Conservation (phyloP, 2,888 invertebrate species). For the Congeria kusceri region DNA sequence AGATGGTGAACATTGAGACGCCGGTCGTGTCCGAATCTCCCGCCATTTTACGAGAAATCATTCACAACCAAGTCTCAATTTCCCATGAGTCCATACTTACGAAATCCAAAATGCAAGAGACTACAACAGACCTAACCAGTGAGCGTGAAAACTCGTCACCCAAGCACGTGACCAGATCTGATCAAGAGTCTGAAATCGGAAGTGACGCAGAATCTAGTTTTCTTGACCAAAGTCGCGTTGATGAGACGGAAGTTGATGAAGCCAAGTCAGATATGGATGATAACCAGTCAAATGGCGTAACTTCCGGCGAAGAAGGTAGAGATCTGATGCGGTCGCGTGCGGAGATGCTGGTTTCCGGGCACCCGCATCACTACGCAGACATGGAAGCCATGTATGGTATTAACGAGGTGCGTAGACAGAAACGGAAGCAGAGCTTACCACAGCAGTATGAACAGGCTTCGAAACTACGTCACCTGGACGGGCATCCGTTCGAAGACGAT, state of each 20-base stretch:
- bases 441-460: slow-evolving; percentile 90
- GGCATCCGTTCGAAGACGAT: slow-evolving; percentile 90
- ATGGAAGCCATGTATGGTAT: slow-evolving; percentile 57
- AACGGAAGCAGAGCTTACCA: slow-evolving; percentile 97
- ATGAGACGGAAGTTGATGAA: slow-evolving; percentile 62
- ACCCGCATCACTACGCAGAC: slow-evolving; percentile 88
- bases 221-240: slow-evolving; percentile 54
- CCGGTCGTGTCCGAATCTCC: slow-evolving; percentile 74
- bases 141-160: slow-evolving; percentile 46
- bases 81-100: slow-evolving; percentile 85
- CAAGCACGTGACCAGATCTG: slow-evolving; percentile 60
- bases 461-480: slow-evolving; percentile 78
- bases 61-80: slow-evolving; percentile 95
- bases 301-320: slow-evolving; percentile 65
- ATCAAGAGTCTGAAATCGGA: slow-evolving; percentile 65
- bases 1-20: slow-evolving; percentile 65
- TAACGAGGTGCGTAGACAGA: slow-evolving; percentile 85
- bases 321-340: slow-evolving; percentile 95
- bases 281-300: slow-evolving; percentile 49
- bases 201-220: slow-evolving; percentile 71
- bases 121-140: slow-evolving; percentile 30
- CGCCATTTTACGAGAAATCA: slow-evolving; percentile 94
- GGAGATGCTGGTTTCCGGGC: slow-evolving; percentile 97
- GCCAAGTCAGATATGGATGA: slow-evolving; percentile 60
- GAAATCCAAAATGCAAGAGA: slow-evolving; percentile 55